phyloP scores from a whole-genome alignment of 2,113 vertebrate genomes.

The Rhinolophus ferrumequinum region DNA sequence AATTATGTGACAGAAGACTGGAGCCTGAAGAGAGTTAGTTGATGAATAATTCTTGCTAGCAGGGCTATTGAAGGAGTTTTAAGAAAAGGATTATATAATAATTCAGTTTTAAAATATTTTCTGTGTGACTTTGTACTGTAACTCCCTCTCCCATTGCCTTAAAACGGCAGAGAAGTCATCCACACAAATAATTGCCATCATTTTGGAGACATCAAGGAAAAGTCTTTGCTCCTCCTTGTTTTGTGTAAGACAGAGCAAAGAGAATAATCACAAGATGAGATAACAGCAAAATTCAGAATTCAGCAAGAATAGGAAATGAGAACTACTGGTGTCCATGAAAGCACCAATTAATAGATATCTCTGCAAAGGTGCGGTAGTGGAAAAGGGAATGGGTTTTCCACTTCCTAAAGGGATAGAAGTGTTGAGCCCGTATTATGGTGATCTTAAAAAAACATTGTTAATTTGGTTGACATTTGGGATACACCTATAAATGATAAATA shows the following conservation, averaged over 20 bases:
- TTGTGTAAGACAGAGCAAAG: neutral
- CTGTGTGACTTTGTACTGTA: neutral
- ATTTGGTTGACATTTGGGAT: conserved; percentile 3
- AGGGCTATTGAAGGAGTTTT: neutral
- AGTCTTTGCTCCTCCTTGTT: neutral
- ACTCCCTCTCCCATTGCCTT: neutral
- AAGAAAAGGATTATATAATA: neutral
- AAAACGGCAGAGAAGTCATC: neutral
- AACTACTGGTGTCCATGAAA: neutral
- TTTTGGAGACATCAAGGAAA: neutral
- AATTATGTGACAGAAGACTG: neutral
- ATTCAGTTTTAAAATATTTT: neutral
- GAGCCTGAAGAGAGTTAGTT: neutral
- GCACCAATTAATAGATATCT: neutral
- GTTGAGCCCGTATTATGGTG: neutral
- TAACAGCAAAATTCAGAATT: neutral
- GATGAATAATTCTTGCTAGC: neutral
- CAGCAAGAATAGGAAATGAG: neutral
- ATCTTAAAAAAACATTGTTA: conserved; percentile 23
- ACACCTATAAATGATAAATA: neutral
- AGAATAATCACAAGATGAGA: neutral
- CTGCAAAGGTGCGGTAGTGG: neutral
- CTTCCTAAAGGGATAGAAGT: neutral
- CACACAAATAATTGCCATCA: neutral
- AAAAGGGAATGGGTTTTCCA: neutral